Evolutionary conservation across 2,113 vertebrate genomes (phyloP).

Genomic region (Barnardius zonarius): DNA sequence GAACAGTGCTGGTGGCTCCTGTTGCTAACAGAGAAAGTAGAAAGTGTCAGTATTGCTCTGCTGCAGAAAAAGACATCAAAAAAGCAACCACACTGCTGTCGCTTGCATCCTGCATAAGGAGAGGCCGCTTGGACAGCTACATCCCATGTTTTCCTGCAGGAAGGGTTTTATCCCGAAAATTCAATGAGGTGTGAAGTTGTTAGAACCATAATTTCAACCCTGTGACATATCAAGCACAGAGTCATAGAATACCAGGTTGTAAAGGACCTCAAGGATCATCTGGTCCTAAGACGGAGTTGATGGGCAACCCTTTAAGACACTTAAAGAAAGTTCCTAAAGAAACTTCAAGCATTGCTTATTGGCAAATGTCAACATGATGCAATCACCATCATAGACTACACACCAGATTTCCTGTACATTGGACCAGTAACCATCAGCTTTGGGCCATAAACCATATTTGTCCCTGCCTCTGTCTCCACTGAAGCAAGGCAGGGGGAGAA

Average conservation of each 20-base stretch:
- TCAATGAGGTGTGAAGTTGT: neutral
- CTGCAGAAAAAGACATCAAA: accelerated
- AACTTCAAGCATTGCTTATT: neutral
- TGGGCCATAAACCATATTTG: neutral
- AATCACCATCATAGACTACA: neutral
- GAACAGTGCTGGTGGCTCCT: neutral
- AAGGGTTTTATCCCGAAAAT: neutral
- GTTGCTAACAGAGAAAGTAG: neutral
- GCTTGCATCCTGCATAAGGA: accelerated
- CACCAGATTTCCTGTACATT: neutral
- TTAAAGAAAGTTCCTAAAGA: neutral
- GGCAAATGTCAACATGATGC: accelerated
- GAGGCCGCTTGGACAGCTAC: accelerated
- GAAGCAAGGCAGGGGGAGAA: neutral
- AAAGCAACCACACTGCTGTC: neutral
- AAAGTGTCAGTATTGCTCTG: neutral
- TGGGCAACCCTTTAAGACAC: neutral
- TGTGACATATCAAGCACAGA: neutral
- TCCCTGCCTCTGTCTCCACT: neutral
- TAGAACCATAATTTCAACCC: neutral
- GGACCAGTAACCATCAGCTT: neutral
- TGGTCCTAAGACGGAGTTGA: neutral
- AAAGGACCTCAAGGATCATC: neutral
- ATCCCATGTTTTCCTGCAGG: neutral
- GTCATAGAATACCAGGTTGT: neutral